Evolutionary conservation across 2,797 vertebrate species (phyloP).

Genomic region (Pangasius krempfi): DNA sequence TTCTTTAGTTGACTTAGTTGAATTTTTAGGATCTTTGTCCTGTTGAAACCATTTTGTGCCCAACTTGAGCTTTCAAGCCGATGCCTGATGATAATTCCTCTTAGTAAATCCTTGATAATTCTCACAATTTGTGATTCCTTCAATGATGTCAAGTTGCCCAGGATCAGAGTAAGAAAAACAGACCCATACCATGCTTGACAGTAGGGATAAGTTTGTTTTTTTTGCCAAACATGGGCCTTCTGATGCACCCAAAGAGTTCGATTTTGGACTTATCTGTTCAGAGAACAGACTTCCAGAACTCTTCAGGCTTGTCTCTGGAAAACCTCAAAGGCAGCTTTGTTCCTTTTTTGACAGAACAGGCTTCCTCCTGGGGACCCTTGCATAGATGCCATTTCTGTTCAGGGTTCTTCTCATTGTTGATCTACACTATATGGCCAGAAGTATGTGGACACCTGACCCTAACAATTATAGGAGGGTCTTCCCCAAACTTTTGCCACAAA

Average conservation of each 20-base stretch:
- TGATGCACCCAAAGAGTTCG: neutral
- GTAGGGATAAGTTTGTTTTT: neutral
- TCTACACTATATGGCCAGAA: neutral
- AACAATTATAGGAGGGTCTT: neutral
- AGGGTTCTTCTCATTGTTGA: neutral
- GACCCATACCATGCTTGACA: neutral
- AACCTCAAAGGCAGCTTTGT: neutral
- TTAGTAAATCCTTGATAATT: neutral
- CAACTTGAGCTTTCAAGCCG: neutral
- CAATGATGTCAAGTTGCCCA: neutral
- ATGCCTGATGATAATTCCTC: neutral
- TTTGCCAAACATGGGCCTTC: neutral
- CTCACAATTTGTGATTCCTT: neutral
- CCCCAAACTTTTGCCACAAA: neutral
- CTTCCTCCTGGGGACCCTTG: neutral
- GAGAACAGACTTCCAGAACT: slow-evolving; percentile 5
- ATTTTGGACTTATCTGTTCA: neutral
- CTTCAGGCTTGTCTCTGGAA: slow-evolving; percentile 1
- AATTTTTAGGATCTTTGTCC: neutral
- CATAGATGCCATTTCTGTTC: neutral
- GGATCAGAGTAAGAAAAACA: neutral
- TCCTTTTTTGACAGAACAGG: neutral
- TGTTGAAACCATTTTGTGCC: neutral
- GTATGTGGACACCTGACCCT: neutral
- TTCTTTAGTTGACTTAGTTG: neutral